Conservation (phyloP, 2,113 vertebrate genomes). For the Sterna hirundo region DNA sequence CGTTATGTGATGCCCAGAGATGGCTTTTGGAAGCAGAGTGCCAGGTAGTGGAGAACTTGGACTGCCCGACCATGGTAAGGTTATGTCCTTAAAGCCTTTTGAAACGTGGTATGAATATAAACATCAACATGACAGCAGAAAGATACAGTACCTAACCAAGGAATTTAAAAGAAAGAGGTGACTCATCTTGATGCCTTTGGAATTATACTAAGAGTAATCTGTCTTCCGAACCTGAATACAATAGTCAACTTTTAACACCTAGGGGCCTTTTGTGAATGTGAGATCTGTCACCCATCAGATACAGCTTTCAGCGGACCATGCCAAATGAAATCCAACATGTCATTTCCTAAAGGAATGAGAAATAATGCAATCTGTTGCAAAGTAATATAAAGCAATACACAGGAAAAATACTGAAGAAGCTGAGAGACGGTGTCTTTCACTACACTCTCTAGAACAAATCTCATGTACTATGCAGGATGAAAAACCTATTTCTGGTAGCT, state of each 20-base stretch:
- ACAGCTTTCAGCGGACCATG: background rate
- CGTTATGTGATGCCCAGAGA: accelerated
- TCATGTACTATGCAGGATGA: background rate
- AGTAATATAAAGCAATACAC: background rate
- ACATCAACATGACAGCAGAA: background rate
- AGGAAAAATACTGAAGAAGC: background rate
- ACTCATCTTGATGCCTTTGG: background rate
- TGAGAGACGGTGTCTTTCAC: background rate
- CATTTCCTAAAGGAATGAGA: background rate
- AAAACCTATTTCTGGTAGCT: background rate
- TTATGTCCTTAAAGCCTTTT: background rate
- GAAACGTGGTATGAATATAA: background rate
- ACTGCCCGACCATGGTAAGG: background rate
- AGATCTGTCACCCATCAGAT: background rate
- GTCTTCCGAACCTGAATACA: background rate
- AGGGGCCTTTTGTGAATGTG: background rate
- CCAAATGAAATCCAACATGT: background rate
- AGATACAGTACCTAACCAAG: background rate
- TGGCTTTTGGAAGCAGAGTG: background rate
- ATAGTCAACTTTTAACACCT: background rate
- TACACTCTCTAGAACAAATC: background rate
- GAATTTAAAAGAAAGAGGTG: background rate
- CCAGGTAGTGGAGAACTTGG: background rate
- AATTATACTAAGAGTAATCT: background rate
- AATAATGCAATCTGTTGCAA: background rate